Evolutionary conservation across 2,113 vertebrate genomes (phyloP), one percentile per base, ranked within the genome.

Genomic region (Lonchura striata): DNA sequence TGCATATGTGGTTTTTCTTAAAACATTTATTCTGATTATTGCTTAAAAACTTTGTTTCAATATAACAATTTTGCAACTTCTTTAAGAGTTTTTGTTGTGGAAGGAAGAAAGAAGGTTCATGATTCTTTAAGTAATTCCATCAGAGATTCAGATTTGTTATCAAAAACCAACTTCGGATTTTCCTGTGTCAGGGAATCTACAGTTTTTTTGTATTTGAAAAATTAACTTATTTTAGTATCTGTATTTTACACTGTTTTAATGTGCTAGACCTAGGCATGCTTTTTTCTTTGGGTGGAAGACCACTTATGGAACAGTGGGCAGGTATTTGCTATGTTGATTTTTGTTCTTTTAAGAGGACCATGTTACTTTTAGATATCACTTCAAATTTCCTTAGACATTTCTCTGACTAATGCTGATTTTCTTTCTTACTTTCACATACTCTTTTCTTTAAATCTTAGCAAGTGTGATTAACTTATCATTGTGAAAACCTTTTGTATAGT

Each of bases 281-380:
- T 82, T 11, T 39, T 86, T 25, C 54, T 92, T 86, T 53, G 35
- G 19, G 7, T 68, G 24, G 49, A 76, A 81, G 7, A 19, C 33
- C 3, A 42, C 42, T 57, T 54, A 20, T 0, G 3, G n/a, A 12
- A 20, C 10, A 2, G 3, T 7, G 5, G 24, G 0, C 50, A 75
- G 31, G 27, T 33, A n/a, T 10, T 66, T 66, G 9, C 20, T 65
- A 5, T 20, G 6, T 39, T 75, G 8, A 7, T 6, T 41, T 72
- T 72, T 53, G 10, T 47, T 81, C 14, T 61, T 88, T 61, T 59
- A 37, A 61, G 28, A 79, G n/a, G 41, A 47, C 19, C 5, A 0
- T 46, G 19, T 64, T 79, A 16, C 39, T 76, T 89, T 31, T n/a
- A 75, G 11, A 11, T 64, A 31, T 7, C 1, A 1, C 66, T 90